Conservation (phyloP, 2,888 invertebrate species). For the Galeopsomyia nigrocyanea region DNA sequence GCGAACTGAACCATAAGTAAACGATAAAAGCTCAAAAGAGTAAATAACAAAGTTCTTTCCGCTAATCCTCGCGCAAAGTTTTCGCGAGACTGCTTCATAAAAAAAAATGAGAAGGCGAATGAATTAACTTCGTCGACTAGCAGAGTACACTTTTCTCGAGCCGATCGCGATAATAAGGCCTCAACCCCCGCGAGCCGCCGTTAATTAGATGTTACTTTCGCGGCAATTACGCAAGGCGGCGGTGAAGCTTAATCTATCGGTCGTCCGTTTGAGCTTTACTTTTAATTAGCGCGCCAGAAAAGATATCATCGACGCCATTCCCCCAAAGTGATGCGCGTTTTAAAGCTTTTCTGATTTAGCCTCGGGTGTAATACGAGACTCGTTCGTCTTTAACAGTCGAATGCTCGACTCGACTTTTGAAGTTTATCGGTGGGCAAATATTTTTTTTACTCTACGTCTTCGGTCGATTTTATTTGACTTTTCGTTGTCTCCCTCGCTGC, state of each 20-base stretch:
- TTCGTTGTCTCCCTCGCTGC: not conserved
- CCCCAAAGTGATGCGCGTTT: conserved; percentile 22
- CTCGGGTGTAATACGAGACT: not conserved
- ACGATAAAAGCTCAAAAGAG: not conserved
- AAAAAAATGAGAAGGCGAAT: conserved; percentile 14
- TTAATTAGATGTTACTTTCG: conserved; percentile 56
- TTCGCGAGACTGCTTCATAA: not conserved
- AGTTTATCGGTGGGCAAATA: not conserved
- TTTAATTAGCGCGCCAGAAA: conserved; percentile 48
- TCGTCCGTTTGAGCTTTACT: conserved; percentile 44
- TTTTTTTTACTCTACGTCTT: too few species aligned
- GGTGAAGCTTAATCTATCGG: conserved; percentile 49
- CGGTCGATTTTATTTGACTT: not conserved
- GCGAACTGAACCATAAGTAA: not conserved
- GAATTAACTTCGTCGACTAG: conserved; percentile 1
- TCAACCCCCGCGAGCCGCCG: conserved; percentile 43
- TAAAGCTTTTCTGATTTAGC: not conserved
- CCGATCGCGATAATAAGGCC: conserved; percentile 46
- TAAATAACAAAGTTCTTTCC: not conserved
- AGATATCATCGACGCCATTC: conserved; percentile 24
- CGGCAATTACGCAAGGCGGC: conserved; percentile 53
- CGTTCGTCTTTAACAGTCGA: conserved; percentile 11
- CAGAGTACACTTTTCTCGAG: conserved; percentile 10
- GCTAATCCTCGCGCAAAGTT: conserved; percentile 4
- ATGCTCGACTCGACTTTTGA: conserved; percentile 6